Base-by-base conservation (phyloP, 2,113 vertebrate species). In the Alosa alosa region DNA sequence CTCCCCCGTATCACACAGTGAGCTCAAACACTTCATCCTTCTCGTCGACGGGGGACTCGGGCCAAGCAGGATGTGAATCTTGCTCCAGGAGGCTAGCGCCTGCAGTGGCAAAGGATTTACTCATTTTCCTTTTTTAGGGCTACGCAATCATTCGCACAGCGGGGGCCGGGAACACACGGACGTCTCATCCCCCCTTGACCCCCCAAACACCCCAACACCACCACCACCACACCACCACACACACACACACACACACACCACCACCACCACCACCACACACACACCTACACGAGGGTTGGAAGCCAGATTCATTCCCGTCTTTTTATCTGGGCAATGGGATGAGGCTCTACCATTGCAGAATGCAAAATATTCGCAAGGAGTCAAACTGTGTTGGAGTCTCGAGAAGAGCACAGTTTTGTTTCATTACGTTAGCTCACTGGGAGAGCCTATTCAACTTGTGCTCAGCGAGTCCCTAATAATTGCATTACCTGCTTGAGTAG, bases 41-140 rank as follows among this genome's bases (percentile, higher is more conserved):
- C 15, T 13, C 31, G 64, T 31, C 64, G 11, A 72, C n/a, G 11
- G 64, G 64, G 64, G n/a, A 11, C n/a, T 31, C 10, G 25, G n/a
- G 25, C n/a, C 10, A 31, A 72, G 64, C 25, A 5, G 36, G 72
- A 39, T 78, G 72, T 78, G 72, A 17, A 41, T 78, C 31, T 78
- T 31, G n/a, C 64, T 25, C 64, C 13, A 4, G n/a, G 64, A n/a
- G 9, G 64, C n/a, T 8, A 31, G 72, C 31, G 72, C 72, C 72
- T 78, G 25, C 72, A 15, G 72, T 11, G 15, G 72, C 39, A 31
- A 5, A 17, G 72, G 25, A 78, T 39, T 78, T 78, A 78, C 72
- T 78, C 72, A 78, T 78, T 78, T 78, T 78, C 72, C 72, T 44
- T 31, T 78, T 78, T 78, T 36, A 36, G 31, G 72, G 13, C 31